Evolutionary conservation across 23 tunicate genomes (phyloP), one percentile per base, ranked within the genome.

Genomic region (Diplosoma virens): DNA sequence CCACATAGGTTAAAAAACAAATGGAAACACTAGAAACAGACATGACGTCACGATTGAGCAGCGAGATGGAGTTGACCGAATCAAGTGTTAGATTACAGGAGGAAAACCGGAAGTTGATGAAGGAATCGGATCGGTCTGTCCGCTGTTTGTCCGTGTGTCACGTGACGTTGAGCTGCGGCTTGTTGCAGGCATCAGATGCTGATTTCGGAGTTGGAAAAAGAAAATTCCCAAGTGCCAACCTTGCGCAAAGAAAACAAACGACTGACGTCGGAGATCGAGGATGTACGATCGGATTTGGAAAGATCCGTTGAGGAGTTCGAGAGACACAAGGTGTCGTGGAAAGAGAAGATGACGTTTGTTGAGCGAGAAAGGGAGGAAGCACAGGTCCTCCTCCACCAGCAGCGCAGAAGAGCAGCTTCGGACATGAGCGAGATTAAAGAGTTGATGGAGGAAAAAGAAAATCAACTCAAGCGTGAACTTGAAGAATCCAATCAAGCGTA

Each of bases 281-380:
- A 61, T 5, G 59, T 80, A 24, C 55, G 27, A 33, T 35, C 74
- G 55, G 70, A 67, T 23, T 18, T 80, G 25, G 21, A 25, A 3
- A 67, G 55, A 26, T 35, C 46, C 28, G 84, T 67, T 53, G 23
- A 41, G 47, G 70, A 32, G 2, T 55, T 66, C 6, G 84, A 80
- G 37, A 63, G 55, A 36, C 77, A 80, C 30, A 80, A 80, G 56
- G 28, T 33, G 2, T 33, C 68, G 23, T 53, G 77, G n/a, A 33
- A 55, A 21, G 77, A 68, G 29, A 80, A 80, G 30, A 23, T 80
- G 20, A 26, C 52, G 14, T 67, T 67, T 27, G 74, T 52, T 29
- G 81, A 75, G 37, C 81, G 67, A 2, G 95, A 82, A 33, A 20
- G 82, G 25, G 79, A 82, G 66, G 83, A 82, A 47, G 20, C 80